Evolutionary conservation across 2,113 vertebrate genomes (phyloP).

Genomic region (Leucosticte australis): DNA sequence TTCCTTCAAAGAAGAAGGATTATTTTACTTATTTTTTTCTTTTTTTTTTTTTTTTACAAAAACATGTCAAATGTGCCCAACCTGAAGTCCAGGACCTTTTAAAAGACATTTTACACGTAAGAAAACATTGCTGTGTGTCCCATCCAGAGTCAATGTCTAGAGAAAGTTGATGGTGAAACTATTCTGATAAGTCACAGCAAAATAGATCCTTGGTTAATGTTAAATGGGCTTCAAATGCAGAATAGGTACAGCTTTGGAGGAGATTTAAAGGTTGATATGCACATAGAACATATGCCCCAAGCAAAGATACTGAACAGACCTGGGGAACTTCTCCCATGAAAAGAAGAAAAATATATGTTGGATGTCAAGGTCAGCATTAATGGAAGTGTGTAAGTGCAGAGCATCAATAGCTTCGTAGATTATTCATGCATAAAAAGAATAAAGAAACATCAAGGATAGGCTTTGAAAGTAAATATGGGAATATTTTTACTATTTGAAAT

Average conservation of each 20-base stretch:
- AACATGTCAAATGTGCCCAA: background rate
- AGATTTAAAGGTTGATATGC: background rate
- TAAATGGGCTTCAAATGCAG: background rate
- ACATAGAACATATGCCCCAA: background rate
- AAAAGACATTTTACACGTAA: background rate
- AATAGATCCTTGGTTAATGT: background rate
- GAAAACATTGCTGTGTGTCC: background rate
- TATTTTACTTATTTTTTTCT: background rate
- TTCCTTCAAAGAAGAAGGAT: background rate
- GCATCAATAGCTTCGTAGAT: slow-evolving; percentile 15
- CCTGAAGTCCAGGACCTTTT: background rate
- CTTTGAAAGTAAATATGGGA: background rate
- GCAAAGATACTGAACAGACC: background rate
- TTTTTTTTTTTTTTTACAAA: background rate
- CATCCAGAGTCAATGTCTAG: background rate
- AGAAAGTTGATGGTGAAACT: background rate
- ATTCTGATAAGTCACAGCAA: background rate
- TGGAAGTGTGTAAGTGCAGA: background rate
- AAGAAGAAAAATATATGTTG: background rate
- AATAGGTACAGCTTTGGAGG: background rate
- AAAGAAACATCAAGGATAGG: background rate
- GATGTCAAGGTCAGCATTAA: slow-evolving; percentile 27
- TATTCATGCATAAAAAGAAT: slow-evolving; percentile 37
- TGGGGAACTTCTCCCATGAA: background rate
- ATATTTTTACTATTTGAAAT: background rate